Evolutionary conservation across 1,140 invertebrate genomes (phyloP), one percentile per base, ranked within the genome.

Genomic region (Penaeus chinensis): DNA sequence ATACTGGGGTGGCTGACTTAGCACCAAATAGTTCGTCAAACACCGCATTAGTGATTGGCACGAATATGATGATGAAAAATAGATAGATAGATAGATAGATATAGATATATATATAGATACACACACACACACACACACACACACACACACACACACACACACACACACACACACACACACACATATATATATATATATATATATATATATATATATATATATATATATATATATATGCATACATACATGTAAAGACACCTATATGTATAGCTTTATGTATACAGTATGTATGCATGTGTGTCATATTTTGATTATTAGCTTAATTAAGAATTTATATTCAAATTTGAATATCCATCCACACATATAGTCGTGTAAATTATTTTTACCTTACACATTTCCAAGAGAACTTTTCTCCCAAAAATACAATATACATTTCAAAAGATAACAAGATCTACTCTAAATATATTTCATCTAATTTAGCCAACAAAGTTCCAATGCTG

Each of bases 331-430:
- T 16, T n/a, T 24, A 60, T 24, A 81, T 63, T 0, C 62, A 24
- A 62, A 61, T 62, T 54, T 81, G 61, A 54, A 81, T 81, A 81
- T 81, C 1, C 61, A 81, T 81, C 1, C n/a, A 81, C 24, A 61
- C 62, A 81, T 81, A 81, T 81, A 81, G 47, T 60, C n/a, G 61
- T 61, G 47, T 81, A 81, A 60, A 61, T 61, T 3, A 37, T 24
- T 61, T 62, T n/a, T n/a, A 61, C 2, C 0, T 63, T 16, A 42
- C 32, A 47, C 1, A 27, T 3, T 24, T 22, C 5, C 22, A 81
- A n/a, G 2, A 24, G 3, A 81, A 27, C 8, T 3, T 27, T 65
- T 27, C 54, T 8, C 27, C 19, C 16, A 20, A 18, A 61, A 20
- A 5, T n/a, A 8, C 22, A n/a, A 60, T 60, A n/a, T 32, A 82